phyloP scores from a whole-genome alignment of 2,888 invertebrate genomes.

The Cyrtodaria siliqua region DNA sequence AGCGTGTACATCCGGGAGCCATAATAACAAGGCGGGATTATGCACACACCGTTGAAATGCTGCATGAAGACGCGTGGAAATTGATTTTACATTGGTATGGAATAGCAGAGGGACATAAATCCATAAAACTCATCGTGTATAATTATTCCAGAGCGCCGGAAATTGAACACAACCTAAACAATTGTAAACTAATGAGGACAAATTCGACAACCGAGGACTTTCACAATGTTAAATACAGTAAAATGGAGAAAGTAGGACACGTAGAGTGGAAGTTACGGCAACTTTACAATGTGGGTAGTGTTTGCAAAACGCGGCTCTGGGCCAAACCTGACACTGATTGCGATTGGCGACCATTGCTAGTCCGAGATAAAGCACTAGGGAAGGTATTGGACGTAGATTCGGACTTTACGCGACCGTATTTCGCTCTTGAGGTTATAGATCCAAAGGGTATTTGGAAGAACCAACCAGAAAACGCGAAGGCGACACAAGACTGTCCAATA shows the following conservation, averaged over 20 bases:
- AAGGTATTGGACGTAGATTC: conserved; percentile 80
- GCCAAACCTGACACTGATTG: conserved; percentile 79
- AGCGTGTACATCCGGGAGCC: conserved; percentile 79
- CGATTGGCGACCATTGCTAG: conserved; percentile 78
- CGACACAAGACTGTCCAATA: conserved; percentile 66
- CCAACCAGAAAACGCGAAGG: conserved; percentile 68
- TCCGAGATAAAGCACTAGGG: conserved; percentile 79
- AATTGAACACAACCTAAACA: conserved; percentile 82
- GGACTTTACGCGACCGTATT: conserved; percentile 78
- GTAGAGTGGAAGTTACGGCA: conserved; percentile 80
- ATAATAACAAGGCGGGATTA: conserved; percentile 79
- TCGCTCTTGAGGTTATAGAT: conserved; percentile 75
- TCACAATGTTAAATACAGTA: conserved; percentile 81
- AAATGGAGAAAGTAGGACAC: conserved; percentile 83
- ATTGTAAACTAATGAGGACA: conserved; percentile 79
- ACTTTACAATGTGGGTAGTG: conserved; percentile 70
- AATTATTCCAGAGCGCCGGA: conserved; percentile 78
- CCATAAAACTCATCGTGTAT: conserved; percentile 81
- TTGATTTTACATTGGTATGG: conserved; percentile 81
- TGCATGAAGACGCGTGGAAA: conserved; percentile 82
- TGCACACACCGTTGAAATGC: conserved; percentile 80
- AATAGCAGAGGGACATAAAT: conserved; percentile 80
- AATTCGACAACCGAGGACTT: conserved; percentile 78
- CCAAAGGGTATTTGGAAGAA: conserved; percentile 72
- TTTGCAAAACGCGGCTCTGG: conserved; percentile 76